These are phyloP conservation scores for Miniopterus natalensis DNA, from an alignment of 2,113 vertebrate genomes.

Conservation along the genomic window DNA sequence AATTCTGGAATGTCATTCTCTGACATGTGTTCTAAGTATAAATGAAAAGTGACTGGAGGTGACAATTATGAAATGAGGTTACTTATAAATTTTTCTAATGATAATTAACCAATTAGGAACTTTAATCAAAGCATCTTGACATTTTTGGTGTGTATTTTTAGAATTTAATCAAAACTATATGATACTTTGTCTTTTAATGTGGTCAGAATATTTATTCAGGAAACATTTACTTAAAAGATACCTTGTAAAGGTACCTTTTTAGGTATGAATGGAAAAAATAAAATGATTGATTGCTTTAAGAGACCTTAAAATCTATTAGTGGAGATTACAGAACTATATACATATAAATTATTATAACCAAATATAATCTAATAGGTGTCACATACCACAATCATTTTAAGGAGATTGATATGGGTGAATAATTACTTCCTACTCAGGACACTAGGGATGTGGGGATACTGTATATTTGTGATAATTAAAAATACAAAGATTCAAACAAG, in stretches of 20 bases:
- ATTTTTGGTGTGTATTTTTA: constrained; percentile 29
- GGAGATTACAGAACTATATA: neutral
- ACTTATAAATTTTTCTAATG: constrained; percentile 16
- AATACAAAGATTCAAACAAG: neutral
- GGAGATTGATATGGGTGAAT: neutral
- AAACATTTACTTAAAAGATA: neutral
- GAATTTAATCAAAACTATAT: constrained; percentile 9
- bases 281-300: neutral
- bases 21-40: neutral
- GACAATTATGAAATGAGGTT: constrained; percentile 26
- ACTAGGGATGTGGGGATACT: neutral
- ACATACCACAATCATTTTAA: neutral
- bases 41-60: constrained; percentile 44
- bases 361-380: neutral
- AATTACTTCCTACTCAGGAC: neutral
- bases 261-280: neutral
- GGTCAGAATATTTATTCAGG: constrained; percentile 10
- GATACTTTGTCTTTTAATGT: neutral
- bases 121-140: constrained; percentile 54
- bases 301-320: neutral
- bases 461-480: neutral
- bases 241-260: neutral
- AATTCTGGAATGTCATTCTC: constrained; percentile 39
- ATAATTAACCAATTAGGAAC: constrained; percentile 52
- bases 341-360: neutral